Evolutionary conservation across 2,888 invertebrate species (phyloP), one percentile per base, ranked within the genome.

Genomic region (Pogonocherus hispidulus): DNA sequence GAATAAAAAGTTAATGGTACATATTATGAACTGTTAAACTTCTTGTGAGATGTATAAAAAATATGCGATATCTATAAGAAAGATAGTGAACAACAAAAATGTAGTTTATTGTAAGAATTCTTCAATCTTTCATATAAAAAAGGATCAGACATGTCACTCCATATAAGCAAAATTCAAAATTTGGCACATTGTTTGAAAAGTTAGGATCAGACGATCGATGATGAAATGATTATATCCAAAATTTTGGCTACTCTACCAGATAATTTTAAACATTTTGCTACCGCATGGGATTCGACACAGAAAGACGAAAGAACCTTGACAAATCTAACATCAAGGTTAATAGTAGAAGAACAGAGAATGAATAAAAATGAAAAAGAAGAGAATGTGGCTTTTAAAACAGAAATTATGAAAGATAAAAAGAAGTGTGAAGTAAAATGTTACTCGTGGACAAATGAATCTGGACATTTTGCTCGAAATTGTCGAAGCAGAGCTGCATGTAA

Each of bases 21-120:
- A 70, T 44, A 54, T 70, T 16, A 20, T 69, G 5, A 35, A 51
- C 16, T 69, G 67, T 35, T 18, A 65, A 49, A 62, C 19, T 5
- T 49, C 64, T 6, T 44, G 37, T 8, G 60, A 64, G 8, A 67
- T 70, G 65, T 69, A 11, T 44, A n/a, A 32, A 32, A 32, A 6
- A 2, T 32, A 9, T 9, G 11, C 6, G 11, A 32, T 6, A 2
- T 32, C 2, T 32, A 4, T 20, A 9, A 47, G n/a, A 47, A 47
- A 20, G n/a, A 9, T 47, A 9, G 11, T 1, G 2, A 19, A 47
- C 19, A 47, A 19, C 47, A 47, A 47, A 47, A 19, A 9, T 47
- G 47, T 20, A 47, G 6, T 18, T 20, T 47, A 9, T 20, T 47
- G 6, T 9, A 20, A 20, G 20, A 54, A 19, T 54, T 54, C n/a